Conservation (phyloP, 53 echinoderm and acorn worm species). For the Stichopus horrens region DNA sequence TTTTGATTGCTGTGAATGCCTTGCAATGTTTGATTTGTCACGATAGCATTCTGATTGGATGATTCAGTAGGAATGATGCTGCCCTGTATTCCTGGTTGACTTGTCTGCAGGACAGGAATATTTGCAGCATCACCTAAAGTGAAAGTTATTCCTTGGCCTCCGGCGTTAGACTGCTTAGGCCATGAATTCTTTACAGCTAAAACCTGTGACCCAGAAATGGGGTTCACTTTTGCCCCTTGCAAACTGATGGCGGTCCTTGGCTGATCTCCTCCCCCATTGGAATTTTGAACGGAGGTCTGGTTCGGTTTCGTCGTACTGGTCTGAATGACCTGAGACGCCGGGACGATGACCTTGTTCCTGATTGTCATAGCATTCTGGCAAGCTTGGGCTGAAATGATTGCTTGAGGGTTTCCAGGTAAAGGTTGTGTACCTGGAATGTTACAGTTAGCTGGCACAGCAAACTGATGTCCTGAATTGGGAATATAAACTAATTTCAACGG, state of each 20-base stretch:
- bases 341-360: constrained; percentile 38
- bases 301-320: constrained; percentile 6
- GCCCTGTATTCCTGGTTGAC: not conserved
- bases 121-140: not conserved
- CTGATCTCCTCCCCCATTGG: constrained; percentile 14
- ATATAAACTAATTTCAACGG: constrained; percentile 39
- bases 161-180: not conserved
- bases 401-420: constrained; percentile 38
- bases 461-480: constrained; percentile 14
- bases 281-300: not conserved
- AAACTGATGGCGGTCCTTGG: constrained; percentile 25
- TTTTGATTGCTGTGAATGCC: constrained; percentile 5
- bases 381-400: constrained; percentile 38
- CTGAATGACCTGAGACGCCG: constrained; percentile 37
- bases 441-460: constrained; percentile 38
- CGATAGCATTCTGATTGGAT: not conserved
- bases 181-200: constrained; percentile 23
- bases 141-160: constrained; percentile 12
- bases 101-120: not conserved
- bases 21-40: not conserved
- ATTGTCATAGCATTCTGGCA: constrained; percentile 24
- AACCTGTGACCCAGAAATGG: not conserved
- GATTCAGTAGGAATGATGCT: constrained; percentile 17
- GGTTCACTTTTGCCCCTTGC: constrained; percentile 34
- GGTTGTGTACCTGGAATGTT: constrained; percentile 44